These are phyloP conservation scores for Lysiphlebus fabarum DNA, from an alignment of 1,140 invertebrate genomes.

Conservation along the genomic window DNA sequence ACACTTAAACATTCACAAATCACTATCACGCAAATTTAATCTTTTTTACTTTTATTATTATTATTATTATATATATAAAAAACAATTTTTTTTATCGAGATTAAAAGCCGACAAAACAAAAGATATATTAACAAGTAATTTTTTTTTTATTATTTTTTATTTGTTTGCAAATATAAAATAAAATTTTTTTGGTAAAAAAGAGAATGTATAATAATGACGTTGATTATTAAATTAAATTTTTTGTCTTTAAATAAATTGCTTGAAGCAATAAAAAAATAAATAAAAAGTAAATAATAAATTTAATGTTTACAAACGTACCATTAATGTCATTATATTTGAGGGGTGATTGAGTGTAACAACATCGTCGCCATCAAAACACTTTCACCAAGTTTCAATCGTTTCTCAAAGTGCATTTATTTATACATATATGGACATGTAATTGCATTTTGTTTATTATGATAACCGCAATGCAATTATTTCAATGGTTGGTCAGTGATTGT, in stretches of 20 bases:
- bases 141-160: too few species aligned
- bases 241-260: constrained; percentile 13
- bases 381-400: constrained; percentile 15
- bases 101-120: too few species aligned
- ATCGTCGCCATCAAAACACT: constrained; percentile 9
- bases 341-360: constrained; percentile 19
- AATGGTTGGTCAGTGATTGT: constrained; percentile 4
- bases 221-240: constrained; percentile 12
- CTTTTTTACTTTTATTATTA: too few species aligned
- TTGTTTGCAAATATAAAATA: background rate
- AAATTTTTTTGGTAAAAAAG: constrained; percentile 1
- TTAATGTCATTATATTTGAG: constrained; percentile 17
- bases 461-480: constrained; percentile 17
- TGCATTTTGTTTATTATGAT: too few species aligned
- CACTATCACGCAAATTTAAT: too few species aligned
- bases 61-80: too few species aligned
- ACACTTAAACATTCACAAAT: too few species aligned
- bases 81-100: too few species aligned
- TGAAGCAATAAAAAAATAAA: background rate
- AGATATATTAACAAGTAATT: background rate
- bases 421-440: background rate
- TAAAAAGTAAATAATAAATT: constrained; percentile 7
- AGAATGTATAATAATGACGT: constrained; percentile 14
- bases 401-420: background rate
- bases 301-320: constrained; percentile 10